Base-by-base conservation (phyloP, 2,888 invertebrate genomes). In the Oxycera nigricornis region DNA sequence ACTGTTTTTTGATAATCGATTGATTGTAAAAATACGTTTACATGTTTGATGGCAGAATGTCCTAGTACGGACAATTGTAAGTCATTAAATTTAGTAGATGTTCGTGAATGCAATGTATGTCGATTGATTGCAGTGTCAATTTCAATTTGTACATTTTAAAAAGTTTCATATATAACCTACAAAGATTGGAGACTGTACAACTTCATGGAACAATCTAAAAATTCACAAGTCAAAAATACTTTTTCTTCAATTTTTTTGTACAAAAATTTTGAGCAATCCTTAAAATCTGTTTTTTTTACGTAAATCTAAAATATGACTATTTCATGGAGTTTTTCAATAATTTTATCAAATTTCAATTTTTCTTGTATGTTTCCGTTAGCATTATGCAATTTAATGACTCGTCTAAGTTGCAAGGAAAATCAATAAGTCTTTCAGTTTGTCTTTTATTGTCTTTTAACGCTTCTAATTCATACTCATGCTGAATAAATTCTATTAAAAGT, bases 361-460 rank as follows among this genome's bases (percentile, higher is more conserved):
- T 35, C 17, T 1, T 31, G 7, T 17, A 24, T 6, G 3, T 50
- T 55, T 46, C 46, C 55, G 55, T 55, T 2, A 22, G 55, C 55
- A 55, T 22, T 6, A 39, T 65, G 41, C 26, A n/a, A 65, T 65
- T 65, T 65, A 65, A 41, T 41, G 65, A 65, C 59, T 59, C 59
- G 30, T 59, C 30, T 28, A 28, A 1, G 59, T 59, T 59, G 59
- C 11, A 35, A 62, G 62, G 65, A 65, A 65, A 65, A 65, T 20
- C 11, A 28, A 61, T 61, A 61, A 28, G 61, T 61, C 61, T 61
- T 39, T 65, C 20, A 9, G 2, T 14, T 41, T 65, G 65, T 65
- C 65, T 65, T 65, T 65, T 65, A 65, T 65, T 65, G 65, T 65
- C 65, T 65, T 65, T 65, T 39, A n/a, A 65, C 24, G 24, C 24